Evolutionary conservation across 2,888 invertebrate genomes (phyloP).

Genomic region (Zaprionus lineosus): DNA sequence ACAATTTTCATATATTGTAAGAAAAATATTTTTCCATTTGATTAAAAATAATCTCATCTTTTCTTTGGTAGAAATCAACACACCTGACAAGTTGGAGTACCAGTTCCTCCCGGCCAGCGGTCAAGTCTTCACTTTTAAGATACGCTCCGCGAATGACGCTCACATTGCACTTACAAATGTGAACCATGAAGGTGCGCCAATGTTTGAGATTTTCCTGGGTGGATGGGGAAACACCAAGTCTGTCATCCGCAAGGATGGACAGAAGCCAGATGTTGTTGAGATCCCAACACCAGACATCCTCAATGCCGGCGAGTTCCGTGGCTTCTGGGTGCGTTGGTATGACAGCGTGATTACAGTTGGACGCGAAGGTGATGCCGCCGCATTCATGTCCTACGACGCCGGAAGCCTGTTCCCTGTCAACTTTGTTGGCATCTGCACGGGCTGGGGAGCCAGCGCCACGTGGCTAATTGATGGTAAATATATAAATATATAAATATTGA

Average conservation of each 20-base stretch:
- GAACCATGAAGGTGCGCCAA: conserved; percentile 88
- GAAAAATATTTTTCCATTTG: no score
- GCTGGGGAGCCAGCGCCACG: conserved; percentile 92
- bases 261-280: conserved; percentile 89
- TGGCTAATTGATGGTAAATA: conserved; percentile 91
- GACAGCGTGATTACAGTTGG: conserved; percentile 88
- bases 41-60: no score
- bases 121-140: conserved; percentile 89
- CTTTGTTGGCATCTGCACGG: conserved; percentile 92
- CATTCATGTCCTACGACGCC: conserved; percentile 89
- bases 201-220: conserved; percentile 94
- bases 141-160: conserved; percentile 91
- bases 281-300: conserved; percentile 89
- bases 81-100: conserved; percentile 92
- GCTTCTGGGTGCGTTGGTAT: conserved; percentile 93
- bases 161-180: conserved; percentile 91
- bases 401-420: conserved; percentile 88
- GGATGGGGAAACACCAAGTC: conserved; percentile 94
- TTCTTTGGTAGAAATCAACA: conserved; percentile 92
- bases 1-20: no score
- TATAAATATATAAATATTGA: background rate
- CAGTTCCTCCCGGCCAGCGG: conserved; percentile 89
- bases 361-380: conserved; percentile 88
- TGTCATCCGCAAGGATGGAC: conserved; percentile 90
- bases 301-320: conserved; percentile 88